Base-by-base conservation (phyloP, 2,888 invertebrate species). In the Dioctria rufipes region DNA sequence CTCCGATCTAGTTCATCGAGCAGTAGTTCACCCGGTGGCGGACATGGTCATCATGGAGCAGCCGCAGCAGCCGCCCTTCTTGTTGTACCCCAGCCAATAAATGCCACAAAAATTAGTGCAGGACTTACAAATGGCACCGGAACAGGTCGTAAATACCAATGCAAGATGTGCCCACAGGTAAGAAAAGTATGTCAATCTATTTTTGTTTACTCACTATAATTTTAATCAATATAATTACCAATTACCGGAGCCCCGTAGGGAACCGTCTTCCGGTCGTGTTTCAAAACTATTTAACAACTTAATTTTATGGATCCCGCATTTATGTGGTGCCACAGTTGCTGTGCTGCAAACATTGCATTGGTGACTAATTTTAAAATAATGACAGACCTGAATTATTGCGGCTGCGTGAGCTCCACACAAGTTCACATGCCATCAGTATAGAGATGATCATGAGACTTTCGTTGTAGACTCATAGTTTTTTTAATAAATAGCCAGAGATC, bases 101-200 rank as follows among this genome's bases (percentile, higher is more conserved):
- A 94, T 88, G 94, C 92, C 81, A 91, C 91, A 80, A 92, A 92
- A 87, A 92, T 92, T 87, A 90, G 90, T 80, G 88, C 90, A 80
- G 89, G 90, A 37, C 85, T 86, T 4, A 85, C 86, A 5, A 87
- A 87, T 71, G 87, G 87, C 78, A 80, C 85, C n/a, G 88, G 89
- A 79, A 89, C 88, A 82, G 89, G 89, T 73, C 86, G 97, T 88
- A 97, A 97, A 90, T 97, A 97, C 90, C 96, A 96, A 89, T 97
- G 97, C 93, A 97, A 97, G 91, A 97, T 97, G 97, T 97, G 97
- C 88, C 96, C 97, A 84, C 96, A 98, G 96, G 97, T 98, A 90
- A 91, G 95, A 90, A 82, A 80, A 46, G 83, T 84, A 80, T 79
- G 80, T 80, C 81, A 71, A 81, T 77, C 54, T 37, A 42, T 51